Percentiles rank a stretch among this genome's conserved stretches.
Evolutionary conservation across 2,797 vertebrate genomes (phyloP).

Genomic region (Myripristis jacobus): DNA sequence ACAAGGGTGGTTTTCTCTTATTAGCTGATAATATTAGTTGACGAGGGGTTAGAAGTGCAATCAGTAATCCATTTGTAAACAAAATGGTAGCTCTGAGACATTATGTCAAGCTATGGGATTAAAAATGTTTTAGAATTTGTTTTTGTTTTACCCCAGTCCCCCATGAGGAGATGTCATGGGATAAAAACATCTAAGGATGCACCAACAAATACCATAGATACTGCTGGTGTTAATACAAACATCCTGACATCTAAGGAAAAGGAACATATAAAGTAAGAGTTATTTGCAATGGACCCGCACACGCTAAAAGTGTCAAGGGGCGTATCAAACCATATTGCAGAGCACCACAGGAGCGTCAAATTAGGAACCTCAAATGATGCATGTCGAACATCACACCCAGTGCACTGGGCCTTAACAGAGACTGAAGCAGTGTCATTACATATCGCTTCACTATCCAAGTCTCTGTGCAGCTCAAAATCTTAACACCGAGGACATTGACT

Average conservation of each 20-base stretch:
- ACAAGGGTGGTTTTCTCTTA: constrained; percentile 10
- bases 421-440: neutral
- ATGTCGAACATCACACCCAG: neutral
- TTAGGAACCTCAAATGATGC: constrained; percentile 7
- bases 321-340: neutral
- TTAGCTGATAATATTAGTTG: constrained; percentile 18
- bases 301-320: neutral
- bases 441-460: neutral
- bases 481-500: constrained; percentile 30
- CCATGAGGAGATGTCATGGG: neutral
- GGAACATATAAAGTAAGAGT: neutral
- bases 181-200: too few species aligned
- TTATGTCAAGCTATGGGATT: neutral
- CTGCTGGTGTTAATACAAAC: neutral
- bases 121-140: neutral
- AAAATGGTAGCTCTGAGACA: neutral
- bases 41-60: constrained; percentile 14
- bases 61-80: constrained; percentile 38
- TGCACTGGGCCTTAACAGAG: neutral
- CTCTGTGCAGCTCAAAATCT: constrained; percentile 19
- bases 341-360: neutral
- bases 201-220: neutral
- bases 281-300: neutral
- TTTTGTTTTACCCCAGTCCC: neutral
- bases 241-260: too few species aligned